Conservation (phyloP, 92 coral and sea anemone species). For the Bergia puertoricense region DNA sequence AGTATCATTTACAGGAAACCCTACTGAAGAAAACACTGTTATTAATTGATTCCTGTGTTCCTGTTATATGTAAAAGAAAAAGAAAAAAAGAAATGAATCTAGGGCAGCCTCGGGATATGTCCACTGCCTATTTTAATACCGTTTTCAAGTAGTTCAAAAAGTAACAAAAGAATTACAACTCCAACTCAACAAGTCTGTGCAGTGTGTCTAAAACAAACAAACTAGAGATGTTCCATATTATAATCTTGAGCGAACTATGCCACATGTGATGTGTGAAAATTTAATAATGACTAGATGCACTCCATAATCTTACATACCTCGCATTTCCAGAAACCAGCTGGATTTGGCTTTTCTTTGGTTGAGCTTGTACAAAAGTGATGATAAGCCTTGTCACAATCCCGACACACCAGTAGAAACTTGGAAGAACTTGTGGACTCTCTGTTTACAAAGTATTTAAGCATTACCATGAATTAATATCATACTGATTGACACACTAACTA, state of each 20-base stretch:
- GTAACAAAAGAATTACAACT: too few species aligned
- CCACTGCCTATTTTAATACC: too few species aligned
- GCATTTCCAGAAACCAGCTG: slow-evolving; percentile 79
- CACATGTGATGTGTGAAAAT: background rate
- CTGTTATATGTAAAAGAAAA: too few species aligned
- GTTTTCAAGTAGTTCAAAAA: too few species aligned
- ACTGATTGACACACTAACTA: background rate
- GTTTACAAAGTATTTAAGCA: background rate
- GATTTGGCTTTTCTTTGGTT: slow-evolving; percentile 54
- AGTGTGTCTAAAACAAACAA: background rate
- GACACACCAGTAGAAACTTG: slow-evolving; percentile 70
- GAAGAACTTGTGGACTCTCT: slow-evolving; percentile 70
- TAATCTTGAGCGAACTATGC: background rate
- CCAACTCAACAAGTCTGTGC: too few species aligned
- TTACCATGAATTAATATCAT: background rate
- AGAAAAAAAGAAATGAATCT: too few species aligned
- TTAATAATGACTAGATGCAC: background rate
- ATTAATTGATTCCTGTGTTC: too few species aligned
- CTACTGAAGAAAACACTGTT: too few species aligned
- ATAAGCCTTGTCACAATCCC: slow-evolving; percentile 86
- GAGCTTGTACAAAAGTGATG: slow-evolving; percentile 78
- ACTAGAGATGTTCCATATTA: background rate
- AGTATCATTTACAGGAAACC: too few species aligned
- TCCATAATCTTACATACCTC: slow-evolving; percentile 57
- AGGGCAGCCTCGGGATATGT: too few species aligned